phyloP scores from a whole-genome alignment of 92 coral and sea anemone species.

The Palythoa grandis region DNA sequence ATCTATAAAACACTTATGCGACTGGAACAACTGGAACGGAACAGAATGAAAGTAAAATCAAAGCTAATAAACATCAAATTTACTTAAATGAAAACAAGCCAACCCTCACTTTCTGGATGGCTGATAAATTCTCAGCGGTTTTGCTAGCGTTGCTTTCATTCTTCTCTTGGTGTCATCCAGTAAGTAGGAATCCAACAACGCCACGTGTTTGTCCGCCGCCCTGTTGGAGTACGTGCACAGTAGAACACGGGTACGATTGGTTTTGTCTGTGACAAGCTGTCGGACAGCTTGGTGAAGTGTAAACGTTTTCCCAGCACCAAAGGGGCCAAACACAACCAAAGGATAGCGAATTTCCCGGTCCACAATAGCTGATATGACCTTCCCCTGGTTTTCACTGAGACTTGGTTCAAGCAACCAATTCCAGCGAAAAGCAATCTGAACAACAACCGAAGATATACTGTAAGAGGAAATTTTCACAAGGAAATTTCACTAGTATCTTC shows the following conservation, averaged over 20 bases:
- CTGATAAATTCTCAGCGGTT: constrained; percentile 61
- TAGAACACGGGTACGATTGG: constrained; percentile 77
- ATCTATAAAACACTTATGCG: too few species aligned
- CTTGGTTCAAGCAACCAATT: constrained; percentile 55
- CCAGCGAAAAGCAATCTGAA: not conserved
- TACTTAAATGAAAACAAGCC: too few species aligned
- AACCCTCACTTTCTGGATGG: constrained; percentile 40
- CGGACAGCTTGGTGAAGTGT: constrained; percentile 82
- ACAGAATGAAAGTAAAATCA: too few species aligned
- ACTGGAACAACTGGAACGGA: too few species aligned
- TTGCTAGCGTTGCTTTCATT: constrained; percentile 21
- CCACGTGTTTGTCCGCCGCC: constrained; percentile 93
- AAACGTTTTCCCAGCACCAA: constrained; percentile 98
- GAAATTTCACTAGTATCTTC: too few species aligned
- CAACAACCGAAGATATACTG: not conserved
- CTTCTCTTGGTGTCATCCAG: constrained; percentile 26
- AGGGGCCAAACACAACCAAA: constrained; percentile 91
- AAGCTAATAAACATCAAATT: too few species aligned
- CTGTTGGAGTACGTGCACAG: constrained; percentile 93
- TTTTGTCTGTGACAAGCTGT: constrained; percentile 61
- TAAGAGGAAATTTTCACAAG: too few species aligned
- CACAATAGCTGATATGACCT: constrained; percentile 63
- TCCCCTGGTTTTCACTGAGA: constrained; percentile 61
- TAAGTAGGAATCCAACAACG: constrained; percentile 64
- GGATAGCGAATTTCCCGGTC: constrained; percentile 67